Percentiles rank a stretch among this genome's conserved stretches.
phyloP scores from a whole-genome alignment of 2,797 vertebrate genomes.

The Peromyscus melanophrys region DNA sequence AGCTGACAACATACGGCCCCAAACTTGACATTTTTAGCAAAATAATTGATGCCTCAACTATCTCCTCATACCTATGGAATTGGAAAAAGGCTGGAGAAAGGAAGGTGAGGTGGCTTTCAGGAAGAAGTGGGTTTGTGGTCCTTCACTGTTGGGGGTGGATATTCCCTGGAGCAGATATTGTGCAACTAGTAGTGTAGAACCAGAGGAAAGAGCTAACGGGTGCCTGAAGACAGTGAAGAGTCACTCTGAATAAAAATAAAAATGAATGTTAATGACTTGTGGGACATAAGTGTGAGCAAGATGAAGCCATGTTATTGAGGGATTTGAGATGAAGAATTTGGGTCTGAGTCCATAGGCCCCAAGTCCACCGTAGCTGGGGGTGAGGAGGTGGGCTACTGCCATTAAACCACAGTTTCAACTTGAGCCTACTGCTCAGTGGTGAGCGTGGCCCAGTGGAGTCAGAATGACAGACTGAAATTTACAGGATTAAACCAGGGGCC shows the following conservation, averaged over 20 bases:
- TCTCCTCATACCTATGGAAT: background rate
- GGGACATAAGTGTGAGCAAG: background rate
- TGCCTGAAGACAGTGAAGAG: background rate
- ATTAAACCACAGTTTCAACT: background rate
- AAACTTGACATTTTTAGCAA: background rate
- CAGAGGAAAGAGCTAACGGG: background rate
- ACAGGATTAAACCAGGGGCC: background rate
- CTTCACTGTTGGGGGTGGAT: background rate
- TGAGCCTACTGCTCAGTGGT: background rate
- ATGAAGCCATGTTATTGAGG: background rate
- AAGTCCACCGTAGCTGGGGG: background rate
- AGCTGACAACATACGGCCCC: background rate
- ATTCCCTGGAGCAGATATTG: background rate
- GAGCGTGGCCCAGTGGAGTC: background rate
- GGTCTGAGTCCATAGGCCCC: background rate
- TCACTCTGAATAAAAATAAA: background rate
- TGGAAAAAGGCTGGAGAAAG: background rate
- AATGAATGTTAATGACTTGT: background rate
- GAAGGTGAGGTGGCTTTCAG: background rate
- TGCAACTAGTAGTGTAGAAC: background rate
- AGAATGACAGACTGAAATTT: background rate
- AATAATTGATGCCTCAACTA: background rate
- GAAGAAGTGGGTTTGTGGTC: background rate
- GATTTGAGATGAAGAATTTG: background rate
- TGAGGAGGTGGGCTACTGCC: background rate